Percentiles rank a stretch among this genome's conserved stretches.
Evolutionary conservation across 2,113 vertebrate species (phyloP).

Genomic region (Nothoprocta pentlandii): DNA sequence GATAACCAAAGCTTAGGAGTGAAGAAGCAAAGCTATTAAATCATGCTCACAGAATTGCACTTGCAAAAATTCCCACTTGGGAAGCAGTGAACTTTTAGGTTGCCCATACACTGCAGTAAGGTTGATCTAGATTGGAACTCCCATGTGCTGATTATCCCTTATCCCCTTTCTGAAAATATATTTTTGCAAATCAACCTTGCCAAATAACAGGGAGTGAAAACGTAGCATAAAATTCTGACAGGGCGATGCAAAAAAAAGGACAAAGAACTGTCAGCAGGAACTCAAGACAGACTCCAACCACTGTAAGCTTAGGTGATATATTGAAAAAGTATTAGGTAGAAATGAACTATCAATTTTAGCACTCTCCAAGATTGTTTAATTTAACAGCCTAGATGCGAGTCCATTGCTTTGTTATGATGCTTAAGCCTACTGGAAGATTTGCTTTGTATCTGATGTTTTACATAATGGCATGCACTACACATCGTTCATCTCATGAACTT

Average conservation of each 20-base stretch:
- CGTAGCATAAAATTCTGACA: neutral
- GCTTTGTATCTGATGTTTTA: neutral
- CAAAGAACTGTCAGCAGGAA: neutral
- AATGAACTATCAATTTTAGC: neutral
- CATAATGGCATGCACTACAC: neutral
- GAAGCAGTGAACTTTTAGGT: constrained; percentile 1
- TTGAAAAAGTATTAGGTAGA: neutral
- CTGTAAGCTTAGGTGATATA: neutral
- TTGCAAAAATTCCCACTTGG: neutral
- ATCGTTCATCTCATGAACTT: neutral
- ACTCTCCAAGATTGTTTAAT: neutral
- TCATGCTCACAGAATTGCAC: neutral
- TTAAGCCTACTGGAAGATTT: neutral
- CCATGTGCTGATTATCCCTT: neutral
- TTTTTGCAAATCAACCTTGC: neutral
- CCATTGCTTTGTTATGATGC: neutral
- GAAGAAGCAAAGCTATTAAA: neutral
- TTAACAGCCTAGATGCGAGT: neutral
- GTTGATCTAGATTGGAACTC: neutral
- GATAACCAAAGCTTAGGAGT: neutral
- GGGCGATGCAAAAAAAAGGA: neutral
- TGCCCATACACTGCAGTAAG: neutral
- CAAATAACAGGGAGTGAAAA: neutral
- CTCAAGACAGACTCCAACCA: neutral
- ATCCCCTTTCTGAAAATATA: neutral